Evolutionary conservation across 1,140 invertebrate species (phyloP).

Genomic region (Lepidotrigona ventralis): DNA sequence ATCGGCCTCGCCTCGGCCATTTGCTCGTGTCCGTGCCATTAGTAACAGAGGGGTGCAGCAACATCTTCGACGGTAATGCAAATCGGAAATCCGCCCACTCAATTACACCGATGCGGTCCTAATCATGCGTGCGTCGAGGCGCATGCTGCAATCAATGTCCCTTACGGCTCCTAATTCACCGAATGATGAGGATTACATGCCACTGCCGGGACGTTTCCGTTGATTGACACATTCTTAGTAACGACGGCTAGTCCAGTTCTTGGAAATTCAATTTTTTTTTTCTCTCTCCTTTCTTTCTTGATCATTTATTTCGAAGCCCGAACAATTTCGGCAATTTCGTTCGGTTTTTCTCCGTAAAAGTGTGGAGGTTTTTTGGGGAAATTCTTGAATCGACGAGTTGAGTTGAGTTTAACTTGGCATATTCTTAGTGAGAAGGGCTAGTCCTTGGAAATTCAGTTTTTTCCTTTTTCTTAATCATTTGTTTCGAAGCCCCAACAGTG

Average conservation of each 20-base stretch:
- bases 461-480: too few species aligned
- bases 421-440: too few species aligned
- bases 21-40: constrained; percentile 63
- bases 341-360: too few species aligned
- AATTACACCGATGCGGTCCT: constrained; percentile 67
- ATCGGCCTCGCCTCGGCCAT: constrained; percentile 53
- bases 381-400: too few species aligned
- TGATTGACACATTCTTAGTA: neutral
- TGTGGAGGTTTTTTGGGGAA: too few species aligned
- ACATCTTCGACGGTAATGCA: constrained; percentile 70
- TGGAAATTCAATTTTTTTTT: neutral
- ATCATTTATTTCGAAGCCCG: too few species aligned
- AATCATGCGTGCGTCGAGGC: constrained; percentile 65
- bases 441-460: too few species aligned
- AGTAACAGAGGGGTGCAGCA: constrained; percentile 55
- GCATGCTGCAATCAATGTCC: constrained; percentile 63
- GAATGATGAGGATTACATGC: constrained; percentile 48
- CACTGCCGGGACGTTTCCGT: neutral
- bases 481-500: too few species aligned
- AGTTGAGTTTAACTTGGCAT: too few species aligned
- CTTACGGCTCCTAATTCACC: constrained; percentile 52
- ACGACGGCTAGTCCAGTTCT: neutral
- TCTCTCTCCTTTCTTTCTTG: too few species aligned
- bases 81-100: constrained; percentile 73
- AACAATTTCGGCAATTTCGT: too few species aligned